These are phyloP conservation scores for Drosophila merina DNA, from an alignment of 2,888 invertebrate genomes.

Conservation along the genomic window DNA sequence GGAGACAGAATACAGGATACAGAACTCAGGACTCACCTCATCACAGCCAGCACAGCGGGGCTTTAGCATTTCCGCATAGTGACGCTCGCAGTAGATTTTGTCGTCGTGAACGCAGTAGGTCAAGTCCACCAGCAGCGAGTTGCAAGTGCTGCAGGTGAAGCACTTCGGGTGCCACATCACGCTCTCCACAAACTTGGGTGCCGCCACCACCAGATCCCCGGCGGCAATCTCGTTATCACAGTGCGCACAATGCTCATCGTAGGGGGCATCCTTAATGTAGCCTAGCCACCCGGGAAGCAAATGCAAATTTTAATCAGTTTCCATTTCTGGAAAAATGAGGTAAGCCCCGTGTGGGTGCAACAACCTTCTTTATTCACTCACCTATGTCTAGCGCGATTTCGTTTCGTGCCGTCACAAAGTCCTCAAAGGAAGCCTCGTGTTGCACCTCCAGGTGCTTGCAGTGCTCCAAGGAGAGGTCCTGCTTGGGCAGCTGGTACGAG, in stretches of 20 bases:
- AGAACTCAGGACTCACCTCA: conserved; percentile 90
- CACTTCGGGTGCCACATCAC: conserved; percentile 96
- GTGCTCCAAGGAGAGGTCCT: conserved; percentile 95
- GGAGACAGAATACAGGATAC: not conserved
- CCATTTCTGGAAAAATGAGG: not conserved
- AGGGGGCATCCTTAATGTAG: conserved; percentile 87
- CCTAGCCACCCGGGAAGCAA: conserved; percentile 80
- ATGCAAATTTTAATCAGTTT: conserved; percentile 4
- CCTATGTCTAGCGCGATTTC: conserved; percentile 98
- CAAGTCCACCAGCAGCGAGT: conserved; percentile 97
- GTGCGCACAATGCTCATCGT: conserved; percentile 89
- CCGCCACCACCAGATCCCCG: conserved; percentile 93
- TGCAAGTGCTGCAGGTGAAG: conserved; percentile 94
- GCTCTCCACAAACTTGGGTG: conserved; percentile 91
- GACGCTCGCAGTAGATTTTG: conserved; percentile 95
- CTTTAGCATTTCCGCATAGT: conserved; percentile 97
- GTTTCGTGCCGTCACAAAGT: conserved; percentile 96
- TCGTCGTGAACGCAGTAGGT: conserved; percentile 97
- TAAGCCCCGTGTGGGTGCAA: not conserved
- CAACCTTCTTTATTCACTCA: conserved; percentile 61
- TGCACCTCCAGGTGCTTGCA: conserved; percentile 93
- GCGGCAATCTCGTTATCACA: conserved; percentile 92
- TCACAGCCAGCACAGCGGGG: conserved; percentile 98
- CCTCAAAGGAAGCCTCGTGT: conserved; percentile 93
- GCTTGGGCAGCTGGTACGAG: conserved; percentile 95